Base-by-base conservation (phyloP, 2,113 vertebrate genomes). In the Muntiacus muntjak region DNA sequence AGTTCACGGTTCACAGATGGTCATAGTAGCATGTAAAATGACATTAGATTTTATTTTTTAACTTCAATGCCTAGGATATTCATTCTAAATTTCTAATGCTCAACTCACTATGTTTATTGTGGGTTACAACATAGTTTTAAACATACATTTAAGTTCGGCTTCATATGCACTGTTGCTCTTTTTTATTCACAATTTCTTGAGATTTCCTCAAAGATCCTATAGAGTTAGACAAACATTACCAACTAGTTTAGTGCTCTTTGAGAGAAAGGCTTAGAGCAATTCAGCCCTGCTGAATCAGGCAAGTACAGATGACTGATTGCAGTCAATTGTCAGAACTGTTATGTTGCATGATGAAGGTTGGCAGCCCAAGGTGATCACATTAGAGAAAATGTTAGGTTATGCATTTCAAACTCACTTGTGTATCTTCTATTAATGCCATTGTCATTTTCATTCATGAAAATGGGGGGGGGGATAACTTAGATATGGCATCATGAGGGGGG, bases 321-420 rank as follows among this genome's bases (percentile, higher is more conserved):
- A 89, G 47, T 81, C 78, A 58, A 76, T 47, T 95, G 79, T 89
- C 86, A 87, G 60, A 97, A 67, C 54, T 91, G 58, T 92, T 94
- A 57, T 54, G 43, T 89, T 85, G 85, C 23, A 82, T 33, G 47
- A 12, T 45, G 89, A 91, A 83, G 15, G 40, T 87, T 88, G 55
- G 52, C 25, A 58, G 60, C 60, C 58, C 47, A 47, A 45, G 28
- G 8, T 78, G n/a, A 91, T 45, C 54, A 91, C 14, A 45, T 67
- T 62, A 71, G 25, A 36, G 21, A 93, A 57, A 96, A 98, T 81
- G 78, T 91, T 86, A 94, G 60, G 23, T 45, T 74, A 78, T 71
- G 28, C 43, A 79, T 93, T 97, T 94, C 67, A 93, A 33, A 86
- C 15, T 21, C 1, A 58, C 45, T 94, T 86, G 23, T 88, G 7